Base-by-base conservation (phyloP, 2,888 invertebrate genomes). In the Dorcus hopei region DNA sequence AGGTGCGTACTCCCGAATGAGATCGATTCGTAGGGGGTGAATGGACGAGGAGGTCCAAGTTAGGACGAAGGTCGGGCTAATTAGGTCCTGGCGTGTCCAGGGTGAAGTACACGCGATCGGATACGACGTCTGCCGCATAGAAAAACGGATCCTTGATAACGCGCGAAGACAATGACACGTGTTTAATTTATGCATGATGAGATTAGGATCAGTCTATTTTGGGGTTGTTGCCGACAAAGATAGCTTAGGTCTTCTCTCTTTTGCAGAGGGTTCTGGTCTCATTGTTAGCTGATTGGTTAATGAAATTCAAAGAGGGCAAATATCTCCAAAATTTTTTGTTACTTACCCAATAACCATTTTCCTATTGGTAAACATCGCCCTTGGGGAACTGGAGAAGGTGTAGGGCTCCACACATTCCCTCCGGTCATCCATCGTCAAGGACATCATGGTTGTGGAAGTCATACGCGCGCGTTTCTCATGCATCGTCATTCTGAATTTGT, bases 331-430 rank as follows among this genome's bases (percentile, higher is more conserved):
- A 9, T 3, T 9, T 14, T 14, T 14, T 3, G 5, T 33, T 33
- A 62, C 74, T 73, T 68, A 76, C 74, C 72, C 68, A 42, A 70
- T 74, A 9, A 68, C 58, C 68, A 85, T 80, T 68, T 85, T 84
- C 61, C 78, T 77, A 71, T 85, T 85, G 72, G 81, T 81, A 77
- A 84, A 84, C 45, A 86, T 79, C 8, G 84, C 85, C 52, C 83
- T 75, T 5, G 86, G 86, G n/a, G 83, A 82, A 76, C 83, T 85
- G 72, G 83, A 81, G 77, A 83, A 85, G 57, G 83, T 83, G 69
- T 82, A 85, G 61, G 83, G 82, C 51, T 65, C 68, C 55, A 68
- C 67, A 33, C 26, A 33, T 43, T 65, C 23, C 49, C 49, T 52
- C 67, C 64, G 39, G 58, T 62, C 14, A 49, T 49, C 38, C 14